Base-by-base conservation (phyloP, 2,888 invertebrate genomes). In the Amorpha juglandis region DNA sequence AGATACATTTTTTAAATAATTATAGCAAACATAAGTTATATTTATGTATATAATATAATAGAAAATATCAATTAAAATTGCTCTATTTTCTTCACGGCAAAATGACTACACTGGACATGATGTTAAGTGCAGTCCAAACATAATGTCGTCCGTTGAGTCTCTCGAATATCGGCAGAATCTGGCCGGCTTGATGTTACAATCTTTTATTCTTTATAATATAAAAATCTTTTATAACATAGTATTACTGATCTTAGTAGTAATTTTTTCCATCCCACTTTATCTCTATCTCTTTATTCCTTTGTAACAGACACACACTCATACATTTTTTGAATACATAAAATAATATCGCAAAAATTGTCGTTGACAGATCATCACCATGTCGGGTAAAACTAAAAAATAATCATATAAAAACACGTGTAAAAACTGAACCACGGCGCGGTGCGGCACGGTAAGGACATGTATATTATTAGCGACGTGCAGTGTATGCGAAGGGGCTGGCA, bases 291-390 rank as follows among this genome's bases (percentile, higher is more conserved):
- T 9, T 45, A 45, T 14, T 45, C 0, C 45, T 19, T 12, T 6
- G 27, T 33, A 14, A 52, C 52, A 52, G 27, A 52, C 27, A 27
- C 6, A 52, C 51, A 51, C 8, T 21, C 8, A 48, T 1, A 19
- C 50, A 48, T 45, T 12, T 45, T 50, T 21, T 58, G 9, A 38
- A 42, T 38, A 35, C 35, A 58, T 3, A 19, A 38, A 45, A 16
- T 11, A 16, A 19, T 19, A 7, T 19, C 0, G 19, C 38, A 58
- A 58, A 58, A 58, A 42, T 11, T 19, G 42, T 58, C 38, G 58
- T 58, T 58, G 58, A 58, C 42, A 58, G 58, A 58, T 58, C 19
- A 12, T 58, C 38, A 38, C 16, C 58, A 38, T 16, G 1, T n/a
- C 55, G 9, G 38, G 35, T 12, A 6, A 11, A 42, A 19, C 12